Evolutionary conservation across 1,140 invertebrate genomes (phyloP).

Genomic region (Saccostrea cuccullata): DNA sequence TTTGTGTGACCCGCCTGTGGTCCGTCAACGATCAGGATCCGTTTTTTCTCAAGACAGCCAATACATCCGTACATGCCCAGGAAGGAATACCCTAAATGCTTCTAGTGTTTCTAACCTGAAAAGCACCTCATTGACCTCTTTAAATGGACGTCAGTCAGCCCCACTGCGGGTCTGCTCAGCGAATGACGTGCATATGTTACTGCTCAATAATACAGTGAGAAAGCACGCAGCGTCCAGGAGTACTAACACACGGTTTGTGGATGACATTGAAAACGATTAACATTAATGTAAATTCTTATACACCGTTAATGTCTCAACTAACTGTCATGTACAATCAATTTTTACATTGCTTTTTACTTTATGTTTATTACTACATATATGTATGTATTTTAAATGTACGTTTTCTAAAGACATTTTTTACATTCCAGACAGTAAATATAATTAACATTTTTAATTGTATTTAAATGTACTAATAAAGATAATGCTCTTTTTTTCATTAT

Average conservation of each 20-base stretch:
- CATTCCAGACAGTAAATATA: no score
- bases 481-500: no score
- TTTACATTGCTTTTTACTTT: background rate
- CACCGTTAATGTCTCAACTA: background rate
- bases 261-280: constrained; percentile 13
- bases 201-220: constrained; percentile 6
- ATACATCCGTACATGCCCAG: constrained; percentile 13
- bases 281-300: background rate
- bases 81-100: background rate
- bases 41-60: constrained; percentile 40
- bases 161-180: background rate
- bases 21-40: constrained; percentile 37
- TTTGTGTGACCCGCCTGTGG: constrained; percentile 67
- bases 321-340: background rate
- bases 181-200: constrained; percentile 20
- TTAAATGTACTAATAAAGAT: no score
- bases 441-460: no score
- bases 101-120: constrained; percentile 20
- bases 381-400: background rate
- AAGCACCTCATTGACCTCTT: background rate
- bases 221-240: background rate
- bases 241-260: background rate
- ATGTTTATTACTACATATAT: background rate
- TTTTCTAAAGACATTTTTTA: background rate
- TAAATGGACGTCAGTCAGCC: background rate